Conservation (phyloP, 2,113 vertebrate genomes). For the Ceuthmochares aereus region DNA sequence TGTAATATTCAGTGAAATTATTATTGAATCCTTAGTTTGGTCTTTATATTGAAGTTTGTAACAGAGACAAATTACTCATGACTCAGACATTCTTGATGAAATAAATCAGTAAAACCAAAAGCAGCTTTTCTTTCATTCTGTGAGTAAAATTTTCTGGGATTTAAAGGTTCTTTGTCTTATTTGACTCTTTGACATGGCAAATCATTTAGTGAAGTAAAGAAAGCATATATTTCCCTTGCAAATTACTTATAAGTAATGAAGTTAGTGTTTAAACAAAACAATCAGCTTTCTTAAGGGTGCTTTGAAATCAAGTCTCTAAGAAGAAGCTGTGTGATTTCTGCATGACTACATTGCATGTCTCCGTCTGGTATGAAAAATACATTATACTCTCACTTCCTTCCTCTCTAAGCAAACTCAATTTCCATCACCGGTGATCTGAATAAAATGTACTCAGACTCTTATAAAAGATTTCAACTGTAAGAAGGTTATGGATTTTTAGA, state of each 20-base stretch:
- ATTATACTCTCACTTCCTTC: conserved; percentile 48
- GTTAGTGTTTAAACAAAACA: conserved; percentile 44
- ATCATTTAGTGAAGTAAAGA: conserved; percentile 55
- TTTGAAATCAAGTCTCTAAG: conserved; percentile 21
- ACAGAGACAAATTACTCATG: neutral
- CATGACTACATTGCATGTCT: conserved; percentile 32
- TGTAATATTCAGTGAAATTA: neutral
- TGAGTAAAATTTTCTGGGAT: conserved; percentile 32
- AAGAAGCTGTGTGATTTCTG: conserved; percentile 32
- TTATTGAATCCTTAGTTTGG: conserved; percentile 5
- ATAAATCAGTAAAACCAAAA: conserved; percentile 47
- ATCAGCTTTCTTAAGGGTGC: conserved; percentile 20
- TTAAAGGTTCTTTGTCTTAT: conserved; percentile 66
- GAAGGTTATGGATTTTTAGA: conserved; percentile 30
- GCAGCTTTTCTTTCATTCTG: conserved; percentile 41
- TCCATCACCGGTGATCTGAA: conserved; percentile 33
- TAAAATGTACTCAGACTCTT: neutral
- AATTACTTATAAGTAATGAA: conserved; percentile 62
- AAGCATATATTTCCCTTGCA: conserved; percentile 62
- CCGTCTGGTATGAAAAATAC: conserved; percentile 57
- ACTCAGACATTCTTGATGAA: conserved; percentile 43
- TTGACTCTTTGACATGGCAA: conserved; percentile 24
- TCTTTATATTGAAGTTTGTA: neutral
- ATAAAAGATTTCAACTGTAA: neutral
- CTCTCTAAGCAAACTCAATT: conserved; percentile 7